Evolutionary conservation across 1,140 invertebrate genomes (phyloP).

Genomic region (Mamestra configurata): DNA sequence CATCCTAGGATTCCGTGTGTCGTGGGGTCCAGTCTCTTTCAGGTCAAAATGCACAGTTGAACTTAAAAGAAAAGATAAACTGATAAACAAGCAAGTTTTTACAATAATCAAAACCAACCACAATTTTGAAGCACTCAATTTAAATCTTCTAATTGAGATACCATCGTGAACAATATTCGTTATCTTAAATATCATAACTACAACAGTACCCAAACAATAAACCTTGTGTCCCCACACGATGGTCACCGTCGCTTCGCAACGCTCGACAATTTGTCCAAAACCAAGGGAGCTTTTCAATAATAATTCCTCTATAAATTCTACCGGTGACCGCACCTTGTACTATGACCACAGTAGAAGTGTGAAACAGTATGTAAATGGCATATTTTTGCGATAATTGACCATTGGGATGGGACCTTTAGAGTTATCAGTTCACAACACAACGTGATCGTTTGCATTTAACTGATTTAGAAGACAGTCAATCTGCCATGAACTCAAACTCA

Average conservation of each 20-base stretch:
- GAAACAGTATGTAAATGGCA: background rate
- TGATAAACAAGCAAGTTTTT: too few species aligned
- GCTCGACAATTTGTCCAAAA: conserved; percentile 68
- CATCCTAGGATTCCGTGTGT: too few species aligned
- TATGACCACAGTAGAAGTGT: background rate
- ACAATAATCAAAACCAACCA: background rate
- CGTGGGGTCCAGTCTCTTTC: too few species aligned
- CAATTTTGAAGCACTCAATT: background rate
- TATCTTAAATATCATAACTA: conserved; percentile 10
- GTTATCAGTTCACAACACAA: too few species aligned
- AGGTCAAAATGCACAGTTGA: too few species aligned
- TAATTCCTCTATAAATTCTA: conserved; percentile 80
- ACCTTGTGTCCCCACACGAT: background rate
- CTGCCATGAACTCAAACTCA: too few species aligned
- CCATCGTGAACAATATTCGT: background rate
- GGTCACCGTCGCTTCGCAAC: conserved; percentile 61
- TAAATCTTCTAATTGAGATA: background rate
- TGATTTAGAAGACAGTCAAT: too few species aligned
- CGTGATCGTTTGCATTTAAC: too few species aligned
- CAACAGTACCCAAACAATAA: conserved; percentile 50
- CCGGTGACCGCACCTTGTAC: conserved; percentile 61
- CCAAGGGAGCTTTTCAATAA: conserved; percentile 72
- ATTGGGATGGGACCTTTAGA: too few species aligned
- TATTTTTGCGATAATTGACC: background rate
- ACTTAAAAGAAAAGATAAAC: too few species aligned